Percentiles rank a stretch among this genome's conserved stretches.
Conservation (phyloP, 2,888 invertebrate genomes). For the Xestia c-nigrum region DNA sequence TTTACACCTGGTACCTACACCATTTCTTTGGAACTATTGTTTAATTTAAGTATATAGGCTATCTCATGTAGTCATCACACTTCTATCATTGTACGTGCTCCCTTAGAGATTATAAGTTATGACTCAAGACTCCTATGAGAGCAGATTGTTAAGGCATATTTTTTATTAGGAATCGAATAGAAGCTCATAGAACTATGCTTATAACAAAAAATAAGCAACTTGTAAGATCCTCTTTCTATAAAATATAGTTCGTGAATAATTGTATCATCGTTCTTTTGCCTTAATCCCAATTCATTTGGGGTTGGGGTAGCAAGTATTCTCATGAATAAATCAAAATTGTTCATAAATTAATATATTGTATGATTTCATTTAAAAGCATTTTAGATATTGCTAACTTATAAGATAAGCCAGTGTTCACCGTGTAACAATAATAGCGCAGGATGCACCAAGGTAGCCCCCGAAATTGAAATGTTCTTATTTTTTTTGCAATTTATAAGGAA, state of each 20-base stretch:
- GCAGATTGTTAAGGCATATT: background rate
- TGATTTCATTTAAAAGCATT: background rate
- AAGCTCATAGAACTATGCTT: background rate
- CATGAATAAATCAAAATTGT: background rate
- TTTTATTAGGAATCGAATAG: background rate
- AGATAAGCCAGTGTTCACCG: background rate
- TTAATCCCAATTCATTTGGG: too few species aligned
- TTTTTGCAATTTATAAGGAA: too few species aligned
- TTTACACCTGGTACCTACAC: constrained; percentile 47
- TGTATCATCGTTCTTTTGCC: background rate
- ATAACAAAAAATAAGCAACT: background rate
- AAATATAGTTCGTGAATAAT: background rate
- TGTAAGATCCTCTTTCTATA: background rate
- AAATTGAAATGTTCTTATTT: too few species aligned
- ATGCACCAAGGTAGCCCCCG: background rate
- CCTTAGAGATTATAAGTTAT: background rate
- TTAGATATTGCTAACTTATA: background rate
- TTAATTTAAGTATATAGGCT: constrained; percentile 6
- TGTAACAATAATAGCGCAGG: background rate
- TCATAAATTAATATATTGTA: background rate
- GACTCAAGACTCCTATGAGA: background rate
- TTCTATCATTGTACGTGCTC: background rate
- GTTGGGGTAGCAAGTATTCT: too few species aligned
- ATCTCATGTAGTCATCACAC: background rate
- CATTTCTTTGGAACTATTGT: constrained; percentile 3